Conservation (phyloP, 2,888 invertebrate genomes). For the Xanthia icteritia region DNA sequence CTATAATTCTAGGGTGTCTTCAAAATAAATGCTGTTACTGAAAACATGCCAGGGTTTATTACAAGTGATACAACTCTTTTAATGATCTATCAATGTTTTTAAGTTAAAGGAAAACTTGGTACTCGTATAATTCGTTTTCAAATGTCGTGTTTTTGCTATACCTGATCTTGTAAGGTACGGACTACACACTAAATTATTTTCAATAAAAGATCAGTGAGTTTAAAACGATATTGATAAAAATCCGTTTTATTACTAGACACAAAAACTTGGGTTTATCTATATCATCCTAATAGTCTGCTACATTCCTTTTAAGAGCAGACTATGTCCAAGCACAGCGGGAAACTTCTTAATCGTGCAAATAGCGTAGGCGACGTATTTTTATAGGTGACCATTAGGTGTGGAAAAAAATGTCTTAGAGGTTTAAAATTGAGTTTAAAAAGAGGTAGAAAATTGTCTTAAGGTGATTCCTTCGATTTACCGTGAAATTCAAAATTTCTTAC, state of each 20-base stretch:
- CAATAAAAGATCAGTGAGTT: not conserved
- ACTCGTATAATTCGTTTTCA: not conserved
- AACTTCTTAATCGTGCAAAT: not conserved
- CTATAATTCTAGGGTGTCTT: too few relatives aligned
- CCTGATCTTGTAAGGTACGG: not conserved
- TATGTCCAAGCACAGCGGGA: slow-evolving; percentile 41
- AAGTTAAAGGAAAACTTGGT: not conserved
- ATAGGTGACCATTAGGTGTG: slow-evolving; percentile 6
- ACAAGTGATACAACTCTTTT: not conserved
- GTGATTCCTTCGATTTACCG: not conserved
- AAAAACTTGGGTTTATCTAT: slow-evolving; percentile 1
- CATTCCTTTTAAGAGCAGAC: slow-evolving; percentile 19
- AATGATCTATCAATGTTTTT: too few relatives aligned
- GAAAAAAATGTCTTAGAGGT: slow-evolving; percentile 7
- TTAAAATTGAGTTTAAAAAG: too few relatives aligned
- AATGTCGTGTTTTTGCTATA: not conserved
- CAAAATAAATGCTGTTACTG: not conserved
- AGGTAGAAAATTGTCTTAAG: too few relatives aligned
- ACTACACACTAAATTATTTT: not conserved
- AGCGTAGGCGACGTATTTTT: slow-evolving; percentile 24
- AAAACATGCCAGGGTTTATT: not conserved
- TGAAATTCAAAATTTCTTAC: too few relatives aligned
- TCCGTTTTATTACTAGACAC: not conserved
- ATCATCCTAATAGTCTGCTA: slow-evolving; percentile 3
- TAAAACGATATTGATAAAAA: not conserved